Evolutionary conservation across 2,888 invertebrate genomes (phyloP).

Genomic region (Chrysotoxum bicinctum): DNA sequence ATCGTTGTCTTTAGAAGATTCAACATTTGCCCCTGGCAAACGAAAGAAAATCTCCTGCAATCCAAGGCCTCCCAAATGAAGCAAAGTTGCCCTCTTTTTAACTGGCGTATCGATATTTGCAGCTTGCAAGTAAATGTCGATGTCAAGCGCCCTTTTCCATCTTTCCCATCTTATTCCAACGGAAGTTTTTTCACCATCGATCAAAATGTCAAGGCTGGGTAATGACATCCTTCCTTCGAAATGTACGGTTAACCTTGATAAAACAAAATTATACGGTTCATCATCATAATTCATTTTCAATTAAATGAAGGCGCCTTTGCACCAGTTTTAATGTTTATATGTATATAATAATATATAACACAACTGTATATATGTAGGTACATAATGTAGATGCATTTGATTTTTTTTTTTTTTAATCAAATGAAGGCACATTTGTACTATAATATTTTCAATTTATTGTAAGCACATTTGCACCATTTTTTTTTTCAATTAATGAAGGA

Average conservation of each 20-base stretch:
- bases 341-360: no score
- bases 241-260: not conserved
- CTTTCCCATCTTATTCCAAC: conserved; percentile 25
- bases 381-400: no score
- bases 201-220: not conserved
- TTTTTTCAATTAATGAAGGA: no score
- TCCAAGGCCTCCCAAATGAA: conserved; percentile 14
- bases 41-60: conserved; percentile 29
- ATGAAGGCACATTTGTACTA: no score
- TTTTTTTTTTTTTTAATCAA: no score
- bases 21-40: not conserved
- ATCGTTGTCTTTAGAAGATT: conserved; percentile 3
- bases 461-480: no score
- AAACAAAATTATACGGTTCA: not conserved
- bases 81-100: conserved; percentile 19
- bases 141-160: conserved; percentile 16
- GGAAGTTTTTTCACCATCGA: conserved; percentile 5
- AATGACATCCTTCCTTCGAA: not conserved
- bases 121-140: conserved; percentile 22
- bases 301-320: conserved; percentile 20
- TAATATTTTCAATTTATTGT: no score
- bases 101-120: not conserved
- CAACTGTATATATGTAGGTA: no score
- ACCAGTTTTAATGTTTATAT: not conserved
- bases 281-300: conserved; percentile 13